phyloP scores from a whole-genome alignment of 2,888 invertebrate species.

The Pristionchus mayeri region DNA sequence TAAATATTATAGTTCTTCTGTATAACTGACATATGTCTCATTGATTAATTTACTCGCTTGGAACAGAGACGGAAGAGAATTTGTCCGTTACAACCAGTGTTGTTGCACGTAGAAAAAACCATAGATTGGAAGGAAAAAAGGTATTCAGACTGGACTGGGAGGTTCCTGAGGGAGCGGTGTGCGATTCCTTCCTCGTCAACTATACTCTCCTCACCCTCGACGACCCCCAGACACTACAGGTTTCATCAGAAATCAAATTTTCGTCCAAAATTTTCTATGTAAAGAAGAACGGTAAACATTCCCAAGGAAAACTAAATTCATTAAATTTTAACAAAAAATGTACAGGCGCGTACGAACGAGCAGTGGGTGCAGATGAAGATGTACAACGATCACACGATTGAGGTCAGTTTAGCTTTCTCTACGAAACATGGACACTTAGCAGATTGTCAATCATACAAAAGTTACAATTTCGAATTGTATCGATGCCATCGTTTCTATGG shows the following conservation, averaged over 20 bases:
- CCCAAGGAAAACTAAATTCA: neutral
- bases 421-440: no score
- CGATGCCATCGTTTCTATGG: no score
- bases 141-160: constrained; percentile 68
- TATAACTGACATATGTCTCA: no score
- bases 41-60: no score
- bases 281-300: neutral
- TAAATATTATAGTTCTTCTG: neutral
- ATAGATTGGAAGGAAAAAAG: neutral
- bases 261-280: neutral
- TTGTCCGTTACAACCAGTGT: neutral
- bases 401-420: no score
- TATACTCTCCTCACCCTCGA: constrained; percentile 67
- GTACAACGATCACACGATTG: constrained; percentile 69
- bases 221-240: constrained; percentile 61
- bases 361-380: constrained; percentile 57
- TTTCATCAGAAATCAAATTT: neutral
- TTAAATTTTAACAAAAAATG: neutral
- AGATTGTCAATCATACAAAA: no score
- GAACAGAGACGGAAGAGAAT: neutral
- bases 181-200: constrained; percentile 72
- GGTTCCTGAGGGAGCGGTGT: constrained; percentile 66
- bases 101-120: no score
- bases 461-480: no score
- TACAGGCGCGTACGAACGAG: constrained; percentile 47